Evolutionary conservation across 23 tunicate species (phyloP).

Genomic region (Halocynthia roretzi): DNA sequence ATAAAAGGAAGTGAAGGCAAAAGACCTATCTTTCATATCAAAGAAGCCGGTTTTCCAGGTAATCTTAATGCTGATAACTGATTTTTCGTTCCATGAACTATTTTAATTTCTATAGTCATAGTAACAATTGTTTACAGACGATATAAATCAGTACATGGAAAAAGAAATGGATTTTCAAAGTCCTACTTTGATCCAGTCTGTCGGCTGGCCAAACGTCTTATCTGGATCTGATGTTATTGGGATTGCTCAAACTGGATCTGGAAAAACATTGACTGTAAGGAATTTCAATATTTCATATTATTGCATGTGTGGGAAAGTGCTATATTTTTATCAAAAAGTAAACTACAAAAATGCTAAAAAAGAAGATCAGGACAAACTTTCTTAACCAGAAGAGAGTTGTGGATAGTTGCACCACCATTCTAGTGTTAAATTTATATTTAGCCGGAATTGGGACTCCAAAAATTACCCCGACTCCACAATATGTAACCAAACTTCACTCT

Average conservation of each 20-base stretch:
- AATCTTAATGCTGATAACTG: not conserved
- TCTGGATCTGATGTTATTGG: conserved; percentile 81
- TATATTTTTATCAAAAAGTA: no score
- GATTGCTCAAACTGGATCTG: conserved; percentile 96
- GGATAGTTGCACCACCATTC: no score
- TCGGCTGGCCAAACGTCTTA: conserved; percentile 65
- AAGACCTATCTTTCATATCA: conserved; percentile 31
- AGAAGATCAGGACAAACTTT: no score
- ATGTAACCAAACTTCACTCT: not conserved
- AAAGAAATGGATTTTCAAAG: conserved; percentile 28
- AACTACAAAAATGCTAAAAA: no score
- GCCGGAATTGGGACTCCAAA: not conserved
- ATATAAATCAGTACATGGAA: conserved; percentile 6
- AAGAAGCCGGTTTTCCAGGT: conserved; percentile 48
- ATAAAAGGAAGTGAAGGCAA: conserved; percentile 24
- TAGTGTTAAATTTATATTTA: not conserved
- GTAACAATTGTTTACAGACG: conserved; percentile 9
- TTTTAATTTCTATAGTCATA: not conserved
- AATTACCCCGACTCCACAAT: not conserved
- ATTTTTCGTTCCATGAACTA: no score
- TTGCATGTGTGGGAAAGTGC: no score
- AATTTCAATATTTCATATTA: not conserved
- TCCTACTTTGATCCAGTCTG: conserved; percentile 83
- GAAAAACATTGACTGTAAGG: conserved; percentile 91
- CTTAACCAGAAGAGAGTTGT: not conserved